Percentiles rank a stretch among this genome's conserved stretches.
Evolutionary conservation across 2,888 invertebrate species (phyloP).

Genomic region (Mesorhabditis spiculigera): DNA sequence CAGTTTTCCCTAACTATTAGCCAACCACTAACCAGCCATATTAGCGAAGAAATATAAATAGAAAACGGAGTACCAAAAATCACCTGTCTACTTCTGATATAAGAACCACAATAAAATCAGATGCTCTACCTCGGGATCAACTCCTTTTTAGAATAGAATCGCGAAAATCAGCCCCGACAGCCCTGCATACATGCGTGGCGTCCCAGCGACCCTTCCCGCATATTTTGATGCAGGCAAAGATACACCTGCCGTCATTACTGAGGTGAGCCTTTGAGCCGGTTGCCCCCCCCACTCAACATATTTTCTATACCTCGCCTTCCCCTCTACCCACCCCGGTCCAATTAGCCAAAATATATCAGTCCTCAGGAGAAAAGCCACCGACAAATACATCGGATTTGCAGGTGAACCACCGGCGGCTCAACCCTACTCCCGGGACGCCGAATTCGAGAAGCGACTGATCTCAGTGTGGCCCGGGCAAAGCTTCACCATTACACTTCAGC

Average conservation of each 20-base stretch:
- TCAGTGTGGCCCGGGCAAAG: background rate
- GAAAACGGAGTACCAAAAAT: no score
- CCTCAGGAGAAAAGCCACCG: no score
- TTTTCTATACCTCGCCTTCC: no score
- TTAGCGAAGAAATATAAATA: no score
- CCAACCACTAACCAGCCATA: no score
- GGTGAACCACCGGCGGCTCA: background rate
- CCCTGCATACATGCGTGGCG: background rate
- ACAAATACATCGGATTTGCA: background rate
- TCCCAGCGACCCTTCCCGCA: background rate
- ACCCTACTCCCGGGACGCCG: background rate
- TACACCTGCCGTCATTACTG: background rate
- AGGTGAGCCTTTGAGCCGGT: background rate
- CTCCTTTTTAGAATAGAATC: background rate
- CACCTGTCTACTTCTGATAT: no score
- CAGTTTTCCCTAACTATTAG: no score
- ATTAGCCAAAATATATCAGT: no score
- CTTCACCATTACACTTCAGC: background rate
- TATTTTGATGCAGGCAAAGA: background rate
- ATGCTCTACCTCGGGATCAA: no score
- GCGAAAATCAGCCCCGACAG: background rate
- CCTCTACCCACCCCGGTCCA: no score
- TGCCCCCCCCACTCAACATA: no score
- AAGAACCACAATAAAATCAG: no score
- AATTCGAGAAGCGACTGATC: background rate